Evolutionary conservation across 2,113 vertebrate genomes (phyloP).

Genomic region (Oceanodroma tethys): DNA sequence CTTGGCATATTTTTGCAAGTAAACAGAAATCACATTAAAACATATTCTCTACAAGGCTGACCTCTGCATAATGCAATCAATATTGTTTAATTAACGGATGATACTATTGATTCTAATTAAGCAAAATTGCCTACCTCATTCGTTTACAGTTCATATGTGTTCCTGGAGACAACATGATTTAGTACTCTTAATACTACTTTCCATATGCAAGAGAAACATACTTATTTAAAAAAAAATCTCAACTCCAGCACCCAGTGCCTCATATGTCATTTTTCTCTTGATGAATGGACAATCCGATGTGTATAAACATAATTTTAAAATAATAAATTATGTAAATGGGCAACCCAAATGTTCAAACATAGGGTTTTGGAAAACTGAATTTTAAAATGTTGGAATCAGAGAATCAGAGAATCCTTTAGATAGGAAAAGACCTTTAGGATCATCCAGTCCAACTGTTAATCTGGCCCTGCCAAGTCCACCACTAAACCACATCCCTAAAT

Average conservation of each 20-base stretch:
- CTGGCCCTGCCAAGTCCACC: no score
- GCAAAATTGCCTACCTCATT: constrained; percentile 73
- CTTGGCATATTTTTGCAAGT: constrained; percentile 54
- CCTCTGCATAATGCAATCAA: constrained; percentile 64
- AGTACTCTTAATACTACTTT: constrained; percentile 16
- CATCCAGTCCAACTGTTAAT: no score
- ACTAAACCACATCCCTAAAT: no score
- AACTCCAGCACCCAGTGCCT: not conserved
- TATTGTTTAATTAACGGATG: constrained; percentile 77
- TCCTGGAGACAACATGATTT: constrained; percentile 66
- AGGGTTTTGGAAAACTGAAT: constrained; percentile 12
- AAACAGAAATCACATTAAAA: constrained; percentile 59
- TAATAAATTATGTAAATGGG: constrained; percentile 18
- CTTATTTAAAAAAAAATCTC: not conserved
- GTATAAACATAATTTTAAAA: constrained; percentile 40
- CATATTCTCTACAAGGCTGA: constrained; percentile 47
- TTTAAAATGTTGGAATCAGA: not conserved
- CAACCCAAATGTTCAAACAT: constrained; percentile 5
- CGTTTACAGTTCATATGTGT: constrained; percentile 66
- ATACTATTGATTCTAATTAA: constrained; percentile 78
- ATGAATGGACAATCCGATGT: constrained; percentile 7
- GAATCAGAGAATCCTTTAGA: no score
- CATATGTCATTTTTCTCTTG: not conserved
- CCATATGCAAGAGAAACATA: not conserved
- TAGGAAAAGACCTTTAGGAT: no score